Conservation (phyloP, 2,113 vertebrate species). For the Psettodes erumei region DNA sequence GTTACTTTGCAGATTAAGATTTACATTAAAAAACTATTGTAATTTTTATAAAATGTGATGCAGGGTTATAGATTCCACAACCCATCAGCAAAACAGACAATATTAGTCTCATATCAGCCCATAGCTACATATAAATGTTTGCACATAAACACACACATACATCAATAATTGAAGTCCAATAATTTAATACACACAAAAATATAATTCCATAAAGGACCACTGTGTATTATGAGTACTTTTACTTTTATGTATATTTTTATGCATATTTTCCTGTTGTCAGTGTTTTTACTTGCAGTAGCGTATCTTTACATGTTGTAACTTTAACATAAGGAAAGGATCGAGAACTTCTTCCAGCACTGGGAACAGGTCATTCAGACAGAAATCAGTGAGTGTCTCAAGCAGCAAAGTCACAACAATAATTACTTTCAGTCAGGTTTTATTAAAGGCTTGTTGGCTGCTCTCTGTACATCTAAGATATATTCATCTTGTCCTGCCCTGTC, state of each 20-base stretch:
- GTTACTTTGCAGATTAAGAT: background rate
- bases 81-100: background rate
- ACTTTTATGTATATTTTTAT: background rate
- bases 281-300: no score
- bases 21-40: background rate
- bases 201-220: no score
- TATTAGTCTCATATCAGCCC: background rate
- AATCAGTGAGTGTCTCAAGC: background rate
- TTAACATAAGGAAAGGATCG: background rate
- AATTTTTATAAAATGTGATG: background rate
- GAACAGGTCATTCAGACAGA: background rate
- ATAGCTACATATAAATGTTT: background rate
- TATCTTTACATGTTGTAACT: no score
- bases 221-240: background rate
- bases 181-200: no score
- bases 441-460: slow-evolving; percentile 2
- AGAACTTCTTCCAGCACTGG: background rate
- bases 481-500: slow-evolving; percentile 24
- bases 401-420: slow-evolving; percentile 3
- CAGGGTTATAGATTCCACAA: background rate
- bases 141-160: no score
- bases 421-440: slow-evolving; percentile 6
- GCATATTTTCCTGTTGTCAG: slow-evolving; percentile 1
- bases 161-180: no score
- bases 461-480: slow-evolving; percentile 19